These are phyloP conservation scores for Baryphthengus martii DNA, from an alignment of 2,113 vertebrate genomes.

Conservation along the genomic window DNA sequence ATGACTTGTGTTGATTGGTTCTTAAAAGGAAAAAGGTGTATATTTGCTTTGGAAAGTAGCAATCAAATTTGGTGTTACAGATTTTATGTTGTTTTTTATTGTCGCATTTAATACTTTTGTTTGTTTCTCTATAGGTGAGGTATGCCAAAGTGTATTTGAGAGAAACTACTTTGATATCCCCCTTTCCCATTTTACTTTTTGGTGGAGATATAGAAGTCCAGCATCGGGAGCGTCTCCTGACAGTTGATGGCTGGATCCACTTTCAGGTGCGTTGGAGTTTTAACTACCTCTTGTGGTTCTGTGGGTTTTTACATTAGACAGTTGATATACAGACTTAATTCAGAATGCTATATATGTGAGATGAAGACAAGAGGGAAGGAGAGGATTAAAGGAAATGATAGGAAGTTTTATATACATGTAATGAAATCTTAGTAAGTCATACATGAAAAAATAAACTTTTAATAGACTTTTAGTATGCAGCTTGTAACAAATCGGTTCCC, in stretches of 20 bases:
- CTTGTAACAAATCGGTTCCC: background rate
- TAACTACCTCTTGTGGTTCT: background rate
- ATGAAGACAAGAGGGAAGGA: background rate
- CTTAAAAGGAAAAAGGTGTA: background rate
- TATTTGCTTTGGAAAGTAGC: background rate
- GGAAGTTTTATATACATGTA: background rate
- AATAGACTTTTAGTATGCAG: background rate
- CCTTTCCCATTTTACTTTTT: constrained; percentile 93
- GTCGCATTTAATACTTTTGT: background rate
- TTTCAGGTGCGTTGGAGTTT: constrained; percentile 82
- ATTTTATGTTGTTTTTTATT: background rate
- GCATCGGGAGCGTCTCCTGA: constrained; percentile 89
- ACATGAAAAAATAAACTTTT: background rate
- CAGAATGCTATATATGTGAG: accelerated
- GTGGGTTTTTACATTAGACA: background rate
- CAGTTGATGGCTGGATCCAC: constrained; percentile 93
- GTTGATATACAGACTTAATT: background rate
- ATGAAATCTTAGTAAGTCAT: background rate
- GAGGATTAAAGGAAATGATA: background rate
- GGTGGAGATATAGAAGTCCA: constrained; percentile 96
- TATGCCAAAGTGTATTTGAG: constrained; percentile 90
- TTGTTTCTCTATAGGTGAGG: constrained; percentile 80
- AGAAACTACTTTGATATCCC: constrained; percentile 89
- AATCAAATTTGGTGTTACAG: background rate
- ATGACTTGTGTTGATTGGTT: background rate